These are phyloP conservation scores for Spea hammondii DNA, from an alignment of 2,797 vertebrate species.

Conservation along the genomic window DNA sequence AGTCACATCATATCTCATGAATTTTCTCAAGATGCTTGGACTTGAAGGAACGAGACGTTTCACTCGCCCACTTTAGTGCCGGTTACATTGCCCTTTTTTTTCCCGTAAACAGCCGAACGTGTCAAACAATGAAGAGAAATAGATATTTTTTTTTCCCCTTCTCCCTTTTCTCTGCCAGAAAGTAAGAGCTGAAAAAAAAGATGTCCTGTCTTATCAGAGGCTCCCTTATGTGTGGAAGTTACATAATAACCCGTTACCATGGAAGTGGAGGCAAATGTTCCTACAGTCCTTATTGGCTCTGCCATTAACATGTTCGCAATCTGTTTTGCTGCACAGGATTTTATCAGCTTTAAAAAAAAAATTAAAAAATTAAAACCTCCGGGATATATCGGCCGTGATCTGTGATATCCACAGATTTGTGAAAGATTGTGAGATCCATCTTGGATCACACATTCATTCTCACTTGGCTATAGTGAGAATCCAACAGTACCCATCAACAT, in stretches of 20 bases:
- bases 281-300: constrained; percentile 1
- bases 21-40: not conserved
- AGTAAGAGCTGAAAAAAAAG: not conserved
- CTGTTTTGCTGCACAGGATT: constrained; percentile 27
- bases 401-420: not conserved
- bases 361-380: too few relatives aligned
- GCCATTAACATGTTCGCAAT: constrained; percentile 33
- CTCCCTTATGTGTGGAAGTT: constrained; percentile 2
- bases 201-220: not conserved
- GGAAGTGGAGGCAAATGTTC: constrained; percentile 15
- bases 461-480: not conserved
- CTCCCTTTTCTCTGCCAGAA: constrained; percentile 7
- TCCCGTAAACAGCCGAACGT: constrained; percentile 18
- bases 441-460: not conserved
- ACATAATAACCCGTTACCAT: not conserved
- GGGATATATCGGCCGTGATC: not conserved
- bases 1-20: too few relatives aligned
- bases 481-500: too few relatives aligned
- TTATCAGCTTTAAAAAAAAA: constrained; percentile 17
- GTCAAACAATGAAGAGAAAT: constrained; percentile 9
- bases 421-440: constrained; percentile 2
- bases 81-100: not conserved
- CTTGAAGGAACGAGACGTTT: constrained; percentile 4
- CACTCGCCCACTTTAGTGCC: constrained; percentile 13
- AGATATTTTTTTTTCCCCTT: constrained; percentile 11